Evolutionary conservation across 30 jellyfish, hydroid and myxozoan genomes (phyloP).

Genomic region (Pelagia noctiluca): DNA sequence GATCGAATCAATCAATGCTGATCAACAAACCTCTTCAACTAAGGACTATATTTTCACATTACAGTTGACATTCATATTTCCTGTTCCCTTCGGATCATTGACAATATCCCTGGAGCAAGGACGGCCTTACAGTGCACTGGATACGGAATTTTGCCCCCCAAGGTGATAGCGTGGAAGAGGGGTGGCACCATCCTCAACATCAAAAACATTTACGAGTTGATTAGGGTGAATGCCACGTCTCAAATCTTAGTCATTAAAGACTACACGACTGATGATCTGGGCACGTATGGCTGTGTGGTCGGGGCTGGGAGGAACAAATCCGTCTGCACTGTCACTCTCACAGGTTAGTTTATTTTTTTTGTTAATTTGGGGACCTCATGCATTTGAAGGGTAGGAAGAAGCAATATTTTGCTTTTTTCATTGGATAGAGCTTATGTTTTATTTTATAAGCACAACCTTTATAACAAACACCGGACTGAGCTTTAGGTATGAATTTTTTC

Average conservation of each 20-base stretch:
- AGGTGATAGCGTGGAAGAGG: conserved; percentile 75
- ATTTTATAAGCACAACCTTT: too few species aligned
- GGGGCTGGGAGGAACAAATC: conserved; percentile 65
- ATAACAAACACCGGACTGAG: too few species aligned
- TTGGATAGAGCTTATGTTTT: too few species aligned
- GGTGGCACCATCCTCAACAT: conserved; percentile 42
- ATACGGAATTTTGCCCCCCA: conserved; percentile 67
- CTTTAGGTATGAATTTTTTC: too few species aligned
- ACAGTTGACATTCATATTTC: conserved; percentile 67
- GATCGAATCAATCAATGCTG: too few species aligned
- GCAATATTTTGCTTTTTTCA: too few species aligned
- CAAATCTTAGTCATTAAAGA: conserved; percentile 59
- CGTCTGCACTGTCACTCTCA: conserved; percentile 44
- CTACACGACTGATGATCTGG: conserved; percentile 62
- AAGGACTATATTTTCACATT: conserved; percentile 7
- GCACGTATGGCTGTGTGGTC: conserved; percentile 78
- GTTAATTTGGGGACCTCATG: too few species aligned
- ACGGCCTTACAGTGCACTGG: conserved; percentile 75
- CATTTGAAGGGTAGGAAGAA: too few species aligned
- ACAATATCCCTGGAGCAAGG: conserved; percentile 73
- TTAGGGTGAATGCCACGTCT: conserved; percentile 22
- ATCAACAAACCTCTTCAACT: too few species aligned
- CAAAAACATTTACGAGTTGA: conserved; percentile 27
- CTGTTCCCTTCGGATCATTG: conserved; percentile 63
- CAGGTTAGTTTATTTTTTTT: conserved; percentile 76